phyloP scores from a whole-genome alignment of 2,113 vertebrate species.

The Scortum barcoo region DNA sequence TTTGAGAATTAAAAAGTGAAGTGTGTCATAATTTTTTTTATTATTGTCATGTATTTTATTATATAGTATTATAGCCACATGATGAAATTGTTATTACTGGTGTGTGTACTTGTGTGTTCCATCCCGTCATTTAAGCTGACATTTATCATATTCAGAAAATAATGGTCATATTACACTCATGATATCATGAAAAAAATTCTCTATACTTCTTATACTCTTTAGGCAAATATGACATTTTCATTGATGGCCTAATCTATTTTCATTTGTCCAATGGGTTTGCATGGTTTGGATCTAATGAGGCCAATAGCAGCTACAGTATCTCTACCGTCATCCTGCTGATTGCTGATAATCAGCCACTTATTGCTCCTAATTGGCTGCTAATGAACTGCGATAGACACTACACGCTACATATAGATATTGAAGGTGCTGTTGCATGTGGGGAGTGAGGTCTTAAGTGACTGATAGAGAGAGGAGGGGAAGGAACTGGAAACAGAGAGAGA shows the following conservation, averaged over 20 bases:
- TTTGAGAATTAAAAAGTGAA: background rate
- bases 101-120: background rate
- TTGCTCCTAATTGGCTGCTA: conserved; percentile 21
- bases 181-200: background rate
- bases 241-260: conserved; percentile 25
- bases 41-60: background rate
- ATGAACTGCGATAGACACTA: background rate
- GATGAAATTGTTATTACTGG: background rate
- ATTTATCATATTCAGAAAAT: background rate
- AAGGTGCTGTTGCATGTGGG: background rate
- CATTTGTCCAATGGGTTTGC: background rate
- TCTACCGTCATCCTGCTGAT: conserved; percentile 2
- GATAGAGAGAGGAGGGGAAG: background rate
- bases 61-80: background rate
- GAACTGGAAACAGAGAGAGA: background rate
- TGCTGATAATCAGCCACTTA: conserved; percentile 32
- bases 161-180: background rate
- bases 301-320: conserved; percentile 8
- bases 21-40: background rate
- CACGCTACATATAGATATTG: background rate
- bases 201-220: background rate
- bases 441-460: background rate
- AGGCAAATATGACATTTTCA: conserved; percentile 4
- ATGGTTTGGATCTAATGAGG: conserved; percentile 22
- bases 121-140: background rate